Evolutionary conservation across 2,888 invertebrate species (phyloP).

Genomic region (Lobophora halterata): DNA sequence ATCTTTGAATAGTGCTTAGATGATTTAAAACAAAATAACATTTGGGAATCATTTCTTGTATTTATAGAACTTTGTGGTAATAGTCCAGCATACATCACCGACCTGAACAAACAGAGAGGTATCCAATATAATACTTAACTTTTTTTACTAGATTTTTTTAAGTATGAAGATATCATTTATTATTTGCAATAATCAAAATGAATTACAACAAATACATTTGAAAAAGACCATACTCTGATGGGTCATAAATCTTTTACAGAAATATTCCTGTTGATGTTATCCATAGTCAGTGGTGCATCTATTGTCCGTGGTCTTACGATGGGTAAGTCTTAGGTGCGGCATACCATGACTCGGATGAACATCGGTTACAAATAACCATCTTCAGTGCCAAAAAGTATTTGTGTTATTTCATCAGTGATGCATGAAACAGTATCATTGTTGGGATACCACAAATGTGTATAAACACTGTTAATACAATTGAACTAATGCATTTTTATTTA

Average conservation of each 20-base stretch:
- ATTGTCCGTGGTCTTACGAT: constrained; percentile 82
- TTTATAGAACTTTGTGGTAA: constrained; percentile 83
- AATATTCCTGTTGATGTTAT: constrained; percentile 85
- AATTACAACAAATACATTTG: constrained; percentile 50
- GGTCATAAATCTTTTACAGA: constrained; percentile 91
- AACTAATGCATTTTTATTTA: constrained; percentile 79
- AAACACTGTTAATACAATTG: constrained; percentile 56
- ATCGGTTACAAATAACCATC: constrained; percentile 61
- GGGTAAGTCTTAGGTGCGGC: constrained; percentile 83
- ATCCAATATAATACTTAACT: constrained; percentile 76
- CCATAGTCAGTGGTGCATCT: constrained; percentile 81
- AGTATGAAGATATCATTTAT: constrained; percentile 35
- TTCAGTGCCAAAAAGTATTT: constrained; percentile 54
- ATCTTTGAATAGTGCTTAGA: constrained; percentile 58
- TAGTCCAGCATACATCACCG: constrained; percentile 82
- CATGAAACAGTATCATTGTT: constrained; percentile 42
- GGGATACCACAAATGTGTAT: constrained; percentile 57
- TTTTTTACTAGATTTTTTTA: constrained; percentile 53
- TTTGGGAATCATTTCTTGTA: constrained; percentile 81
- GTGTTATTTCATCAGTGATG: constrained; percentile 57
- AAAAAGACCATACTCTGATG: constrained; percentile 81
- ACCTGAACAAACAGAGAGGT: constrained; percentile 81
- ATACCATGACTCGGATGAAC: constrained; percentile 58
- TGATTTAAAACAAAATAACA: constrained; percentile 69
- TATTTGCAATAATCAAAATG: constrained; percentile 14